phyloP scores from a whole-genome alignment of 2,113 vertebrate species.

The Bettongia penicillata region DNA sequence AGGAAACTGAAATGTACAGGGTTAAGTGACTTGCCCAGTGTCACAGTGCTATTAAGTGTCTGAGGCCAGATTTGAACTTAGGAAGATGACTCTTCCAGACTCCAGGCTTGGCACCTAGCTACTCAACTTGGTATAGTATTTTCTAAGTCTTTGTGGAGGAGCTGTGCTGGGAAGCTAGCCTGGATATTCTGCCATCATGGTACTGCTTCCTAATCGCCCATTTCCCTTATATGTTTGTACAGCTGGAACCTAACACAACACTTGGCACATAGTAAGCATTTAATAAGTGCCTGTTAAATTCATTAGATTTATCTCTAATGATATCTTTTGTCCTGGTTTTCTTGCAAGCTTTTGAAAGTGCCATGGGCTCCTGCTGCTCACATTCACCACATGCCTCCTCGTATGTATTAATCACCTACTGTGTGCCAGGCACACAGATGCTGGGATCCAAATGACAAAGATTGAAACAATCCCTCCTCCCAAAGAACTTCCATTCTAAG shows the following conservation, averaged over 20 bases:
- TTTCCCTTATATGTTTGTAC: neutral
- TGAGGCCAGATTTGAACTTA: too few relatives aligned
- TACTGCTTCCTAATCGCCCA: neutral
- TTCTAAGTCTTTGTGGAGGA: neutral
- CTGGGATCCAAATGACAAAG: neutral
- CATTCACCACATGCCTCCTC: too few relatives aligned
- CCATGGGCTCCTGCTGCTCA: neutral
- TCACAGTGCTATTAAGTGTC: too few relatives aligned
- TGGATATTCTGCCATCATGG: neutral
- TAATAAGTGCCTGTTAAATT: neutral
- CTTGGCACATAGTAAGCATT: neutral
- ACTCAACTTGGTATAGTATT: neutral
- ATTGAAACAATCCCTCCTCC: too few relatives aligned
- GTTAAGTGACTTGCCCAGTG: too few relatives aligned
- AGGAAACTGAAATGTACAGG: too few relatives aligned
- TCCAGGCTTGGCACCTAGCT: too few relatives aligned
- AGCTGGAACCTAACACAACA: neutral
- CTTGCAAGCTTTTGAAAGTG: too few relatives aligned
- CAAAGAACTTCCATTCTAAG: neutral
- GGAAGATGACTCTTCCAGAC: too few relatives aligned
- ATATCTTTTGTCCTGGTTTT: neutral
- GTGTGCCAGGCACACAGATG: too few relatives aligned
- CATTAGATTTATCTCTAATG: neutral
- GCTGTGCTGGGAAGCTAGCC: neutral
- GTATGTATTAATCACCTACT: neutral